Base-by-base conservation (phyloP, 2,888 invertebrate species). In the Noctua janthe region DNA sequence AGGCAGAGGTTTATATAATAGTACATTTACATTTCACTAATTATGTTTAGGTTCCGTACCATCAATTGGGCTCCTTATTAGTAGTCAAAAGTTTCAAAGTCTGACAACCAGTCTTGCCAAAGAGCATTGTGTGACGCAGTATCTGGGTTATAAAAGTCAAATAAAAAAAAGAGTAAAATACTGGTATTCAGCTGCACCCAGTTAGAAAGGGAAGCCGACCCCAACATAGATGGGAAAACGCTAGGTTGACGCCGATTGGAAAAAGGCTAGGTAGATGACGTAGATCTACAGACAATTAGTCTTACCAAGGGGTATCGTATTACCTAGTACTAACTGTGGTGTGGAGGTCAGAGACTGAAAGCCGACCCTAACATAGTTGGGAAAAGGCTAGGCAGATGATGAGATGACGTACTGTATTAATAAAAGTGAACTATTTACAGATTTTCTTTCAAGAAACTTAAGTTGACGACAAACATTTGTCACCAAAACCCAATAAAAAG, bases 401-500 rank as follows among this genome's bases (percentile, higher is more conserved):
- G 0, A 59, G n/a, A 29, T 59, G 56, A n/a, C 11, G 11, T 59
- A n/a, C 13, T 62, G 15, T 29, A 15, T 62, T 7, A 62, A 62
- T 29, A 29, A 62, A 62, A 29, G 29, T 35, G 8, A 64, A 35
- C 64, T 17, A 35, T 62, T 62, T 1, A 29, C 29, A 29, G 13
- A 15, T 62, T 62, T 62, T 62, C 29, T 13, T 15, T 6, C 62
- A 62, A 29, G 4, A 62, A 62, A 29, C n/a, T 15, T 13, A 64
- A 23, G 15, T 49, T 39, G 29, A 15, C 11, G 23, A 17, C 35
- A 10, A 73, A 73, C 62, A 39, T 82, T 66, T 23, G 47, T 64
- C 71, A 23, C 49, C 15, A 66, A 70, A 49, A 59, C 23, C 23
- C 35, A 72, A 82, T 47, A 62, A 59, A 76, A 70, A 17, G 13